Evolutionary conservation across 2,797 vertebrate species (phyloP).

Genomic region (Pseudochirops cupreus): DNA sequence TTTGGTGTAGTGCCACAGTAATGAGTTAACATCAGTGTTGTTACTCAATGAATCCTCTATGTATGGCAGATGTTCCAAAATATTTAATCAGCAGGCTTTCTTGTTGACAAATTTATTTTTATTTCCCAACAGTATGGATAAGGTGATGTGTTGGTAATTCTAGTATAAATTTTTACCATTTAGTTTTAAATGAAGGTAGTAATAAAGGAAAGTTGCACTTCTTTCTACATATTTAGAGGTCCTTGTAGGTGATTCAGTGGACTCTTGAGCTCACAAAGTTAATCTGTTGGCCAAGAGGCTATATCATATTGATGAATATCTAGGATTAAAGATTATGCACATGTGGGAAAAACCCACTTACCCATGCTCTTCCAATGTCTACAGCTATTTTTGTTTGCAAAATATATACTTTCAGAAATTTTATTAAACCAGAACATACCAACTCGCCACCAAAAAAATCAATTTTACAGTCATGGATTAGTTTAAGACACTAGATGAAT

Average conservation of each 20-base stretch:
- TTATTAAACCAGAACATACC: neutral
- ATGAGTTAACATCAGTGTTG: neutral
- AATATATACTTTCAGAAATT: neutral
- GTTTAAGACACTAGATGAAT: neutral
- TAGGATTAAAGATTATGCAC: neutral
- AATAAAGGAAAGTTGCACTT: slow-evolving; percentile 19
- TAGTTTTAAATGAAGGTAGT: neutral
- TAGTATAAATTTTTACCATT: neutral
- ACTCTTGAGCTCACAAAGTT: neutral
- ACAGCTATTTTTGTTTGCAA: neutral
- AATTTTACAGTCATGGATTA: neutral
- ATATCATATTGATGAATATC: neutral
- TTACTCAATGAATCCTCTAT: neutral
- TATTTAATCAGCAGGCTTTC: neutral
- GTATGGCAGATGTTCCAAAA: slow-evolving; percentile 24
- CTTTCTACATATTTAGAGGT: neutral
- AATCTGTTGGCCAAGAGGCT: neutral
- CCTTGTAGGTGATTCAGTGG: neutral
- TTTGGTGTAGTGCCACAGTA: neutral
- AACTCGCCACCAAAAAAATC: neutral
- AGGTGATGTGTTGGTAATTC: neutral
- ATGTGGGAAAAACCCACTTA: neutral
- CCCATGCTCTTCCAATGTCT: neutral
- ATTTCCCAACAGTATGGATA: slow-evolving; percentile 31
- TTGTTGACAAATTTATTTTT: neutral